Evolutionary conservation across 2,888 invertebrate species (phyloP).

Genomic region (Brachyopa scutellaris): DNA sequence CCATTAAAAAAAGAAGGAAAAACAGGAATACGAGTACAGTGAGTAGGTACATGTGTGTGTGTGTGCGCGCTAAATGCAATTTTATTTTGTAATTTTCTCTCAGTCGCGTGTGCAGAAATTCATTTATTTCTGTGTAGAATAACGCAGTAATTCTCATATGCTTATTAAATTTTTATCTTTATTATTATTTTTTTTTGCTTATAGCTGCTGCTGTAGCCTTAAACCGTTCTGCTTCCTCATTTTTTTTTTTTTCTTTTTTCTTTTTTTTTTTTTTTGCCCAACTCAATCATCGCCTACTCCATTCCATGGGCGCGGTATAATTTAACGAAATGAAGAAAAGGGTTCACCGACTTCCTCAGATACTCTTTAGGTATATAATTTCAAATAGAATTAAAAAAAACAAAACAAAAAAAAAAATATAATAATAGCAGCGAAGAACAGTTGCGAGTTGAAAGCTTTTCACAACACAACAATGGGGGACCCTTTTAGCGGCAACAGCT

Average conservation of each 20-base stretch:
- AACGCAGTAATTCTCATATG: slow-evolving; percentile 63
- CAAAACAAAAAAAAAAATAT: slow-evolving; percentile 34
- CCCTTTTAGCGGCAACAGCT: slow-evolving; percentile 44
- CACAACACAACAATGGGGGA: slow-evolving; percentile 20
- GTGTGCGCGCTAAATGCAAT: slow-evolving; percentile 57
- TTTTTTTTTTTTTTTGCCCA: too few species aligned
- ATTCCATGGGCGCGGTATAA: slow-evolving; percentile 25
- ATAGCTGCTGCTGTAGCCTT: neutral
- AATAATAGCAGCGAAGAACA: neutral
- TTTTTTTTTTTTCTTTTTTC: neutral
- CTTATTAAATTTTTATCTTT: slow-evolving; percentile 53
- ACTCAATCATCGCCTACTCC: slow-evolving; percentile 26
- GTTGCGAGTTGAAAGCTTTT: neutral
- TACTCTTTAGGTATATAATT: slow-evolving; percentile 58
- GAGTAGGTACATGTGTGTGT: neutral
- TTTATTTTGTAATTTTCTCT: slow-evolving; percentile 42
- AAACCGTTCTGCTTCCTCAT: slow-evolving; percentile 7
- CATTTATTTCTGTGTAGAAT: slow-evolving; percentile 61
- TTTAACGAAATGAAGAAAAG: slow-evolving; percentile 15
- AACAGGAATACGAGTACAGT: too few species aligned
- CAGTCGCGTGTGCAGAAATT: slow-evolving; percentile 65
- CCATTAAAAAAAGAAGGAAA: neutral
- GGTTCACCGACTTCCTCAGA: slow-evolving; percentile 43
- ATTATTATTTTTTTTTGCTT: neutral
- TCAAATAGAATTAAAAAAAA: slow-evolving; percentile 65